phyloP scores from a whole-genome alignment of 2,888 invertebrate species.

The Conops quadrifasciatus region DNA sequence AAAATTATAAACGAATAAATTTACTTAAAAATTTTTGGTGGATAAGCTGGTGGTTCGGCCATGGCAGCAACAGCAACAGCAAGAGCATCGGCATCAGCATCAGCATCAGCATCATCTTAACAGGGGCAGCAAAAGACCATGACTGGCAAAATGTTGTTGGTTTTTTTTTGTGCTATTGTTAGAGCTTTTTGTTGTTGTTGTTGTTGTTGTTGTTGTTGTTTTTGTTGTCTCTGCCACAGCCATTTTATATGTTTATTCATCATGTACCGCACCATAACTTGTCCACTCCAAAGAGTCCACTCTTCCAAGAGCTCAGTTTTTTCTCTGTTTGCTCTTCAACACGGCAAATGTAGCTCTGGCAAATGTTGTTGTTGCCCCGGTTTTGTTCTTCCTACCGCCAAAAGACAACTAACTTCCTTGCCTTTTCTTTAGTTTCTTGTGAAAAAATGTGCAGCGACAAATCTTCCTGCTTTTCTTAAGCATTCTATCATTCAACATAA shows the following conservation, averaged over 20 bases:
- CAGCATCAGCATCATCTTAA: not conserved
- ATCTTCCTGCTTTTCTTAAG: not conserved
- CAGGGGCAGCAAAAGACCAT: not conserved
- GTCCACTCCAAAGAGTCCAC: not conserved
- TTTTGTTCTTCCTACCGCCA: not conserved
- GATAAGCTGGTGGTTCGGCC: not conserved
- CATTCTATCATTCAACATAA: not conserved
- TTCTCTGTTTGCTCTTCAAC: not conserved
- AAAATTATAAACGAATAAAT: not conserved
- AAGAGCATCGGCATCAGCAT: too few relatives aligned
- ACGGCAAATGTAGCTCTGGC: not conserved
- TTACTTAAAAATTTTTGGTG: not conserved
- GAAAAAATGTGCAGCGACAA: slow-evolving; percentile 31
- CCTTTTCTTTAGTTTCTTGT: slow-evolving; percentile 38
- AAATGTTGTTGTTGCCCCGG: slow-evolving; percentile 1
- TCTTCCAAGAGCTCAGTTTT: not conserved
- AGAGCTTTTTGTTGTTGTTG: not conserved
- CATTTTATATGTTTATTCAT: slow-evolving; percentile 40
- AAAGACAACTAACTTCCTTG: not conserved
- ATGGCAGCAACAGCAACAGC: not conserved
- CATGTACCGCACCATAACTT: slow-evolving; percentile 40
- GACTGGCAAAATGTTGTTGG: too few relatives aligned
- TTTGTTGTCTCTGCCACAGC: not conserved
- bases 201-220: not conserved
- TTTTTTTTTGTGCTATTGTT: too few relatives aligned